These are phyloP conservation scores for Prosopocoilus inquinatus DNA, from an alignment of 2,888 invertebrate genomes.

Conservation along the genomic window DNA sequence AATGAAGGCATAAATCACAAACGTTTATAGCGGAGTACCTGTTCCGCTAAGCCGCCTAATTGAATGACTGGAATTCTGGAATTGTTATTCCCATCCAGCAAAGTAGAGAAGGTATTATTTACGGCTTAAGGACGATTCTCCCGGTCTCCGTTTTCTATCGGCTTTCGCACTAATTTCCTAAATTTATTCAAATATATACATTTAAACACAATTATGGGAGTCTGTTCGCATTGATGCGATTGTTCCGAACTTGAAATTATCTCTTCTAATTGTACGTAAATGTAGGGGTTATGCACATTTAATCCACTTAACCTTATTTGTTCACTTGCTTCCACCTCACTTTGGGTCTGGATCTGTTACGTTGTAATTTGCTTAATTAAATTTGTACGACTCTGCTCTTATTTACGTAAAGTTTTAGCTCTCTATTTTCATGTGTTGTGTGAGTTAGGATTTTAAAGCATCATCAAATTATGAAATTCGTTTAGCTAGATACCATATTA, in stretches of 20 bases:
- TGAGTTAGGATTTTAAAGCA: no score
- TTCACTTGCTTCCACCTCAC: no score
- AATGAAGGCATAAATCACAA: conserved; percentile 24
- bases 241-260: conserved; percentile 1
- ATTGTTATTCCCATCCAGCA: conserved; percentile 9
- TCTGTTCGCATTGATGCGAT: not conserved
- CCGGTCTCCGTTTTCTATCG: not conserved
- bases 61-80: conserved; percentile 13
- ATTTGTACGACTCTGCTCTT: no score
- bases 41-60: conserved; percentile 12
- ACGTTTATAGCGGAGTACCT: conserved; percentile 9
- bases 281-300: no score
- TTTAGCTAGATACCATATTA: no score
- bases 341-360: no score
- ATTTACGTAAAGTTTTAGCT: no score
- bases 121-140: conserved; percentile 11
- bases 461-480: no score
- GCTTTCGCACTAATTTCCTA: conserved; percentile 6
- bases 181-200: conserved; percentile 11
- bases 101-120: conserved; percentile 12
- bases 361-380: no score
- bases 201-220: conserved; percentile 6
- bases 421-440: no score
- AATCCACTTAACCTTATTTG: no score
- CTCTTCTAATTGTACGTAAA: not conserved